Conservation (phyloP, 30 jellyfish, hydroid and myxozoan genomes). For the Aurelia coerulea region DNA sequence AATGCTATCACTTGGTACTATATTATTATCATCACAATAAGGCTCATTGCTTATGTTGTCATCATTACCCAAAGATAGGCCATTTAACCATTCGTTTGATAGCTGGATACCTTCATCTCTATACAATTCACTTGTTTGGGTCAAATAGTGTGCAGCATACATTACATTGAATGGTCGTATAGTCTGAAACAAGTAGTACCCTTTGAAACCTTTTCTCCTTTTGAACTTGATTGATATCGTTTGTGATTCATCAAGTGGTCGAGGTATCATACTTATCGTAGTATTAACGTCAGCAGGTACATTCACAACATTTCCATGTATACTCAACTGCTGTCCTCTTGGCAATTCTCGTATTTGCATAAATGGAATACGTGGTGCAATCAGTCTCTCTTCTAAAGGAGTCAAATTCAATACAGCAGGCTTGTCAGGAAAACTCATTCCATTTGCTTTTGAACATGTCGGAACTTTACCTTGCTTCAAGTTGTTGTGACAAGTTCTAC, state of each 20-base stretch:
- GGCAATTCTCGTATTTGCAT: slow-evolving; percentile 57
- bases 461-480: too few species aligned
- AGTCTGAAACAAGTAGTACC: slow-evolving; percentile 3
- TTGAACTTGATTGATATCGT: slow-evolving; percentile 20
- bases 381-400: slow-evolving; percentile 44
- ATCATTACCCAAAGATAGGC: too few species aligned
- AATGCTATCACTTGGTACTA: not conserved
- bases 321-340: slow-evolving; percentile 51
- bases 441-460: slow-evolving; percentile 14
- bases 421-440: slow-evolving; percentile 23
- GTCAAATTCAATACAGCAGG: slow-evolving; percentile 14
- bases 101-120: too few species aligned
- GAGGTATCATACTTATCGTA: slow-evolving; percentile 5
- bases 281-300: slow-evolving; percentile 61
- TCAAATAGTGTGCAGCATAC: slow-evolving; percentile 32
- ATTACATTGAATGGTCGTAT: slow-evolving; percentile 17
- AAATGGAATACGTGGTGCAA: slow-evolving; percentile 44
- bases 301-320: slow-evolving; percentile 58
- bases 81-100: not conserved
- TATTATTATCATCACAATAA: not conserved
- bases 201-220: not conserved
- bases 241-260: slow-evolving; percentile 31
- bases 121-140: slow-evolving; percentile 15
- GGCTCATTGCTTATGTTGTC: too few species aligned
- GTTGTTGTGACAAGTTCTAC: too few species aligned